These are phyloP conservation scores for Oscarella lobularis DNA, from an alignment of 37 sponge, comb jelly and placozoan species.

Conservation along the genomic window DNA sequence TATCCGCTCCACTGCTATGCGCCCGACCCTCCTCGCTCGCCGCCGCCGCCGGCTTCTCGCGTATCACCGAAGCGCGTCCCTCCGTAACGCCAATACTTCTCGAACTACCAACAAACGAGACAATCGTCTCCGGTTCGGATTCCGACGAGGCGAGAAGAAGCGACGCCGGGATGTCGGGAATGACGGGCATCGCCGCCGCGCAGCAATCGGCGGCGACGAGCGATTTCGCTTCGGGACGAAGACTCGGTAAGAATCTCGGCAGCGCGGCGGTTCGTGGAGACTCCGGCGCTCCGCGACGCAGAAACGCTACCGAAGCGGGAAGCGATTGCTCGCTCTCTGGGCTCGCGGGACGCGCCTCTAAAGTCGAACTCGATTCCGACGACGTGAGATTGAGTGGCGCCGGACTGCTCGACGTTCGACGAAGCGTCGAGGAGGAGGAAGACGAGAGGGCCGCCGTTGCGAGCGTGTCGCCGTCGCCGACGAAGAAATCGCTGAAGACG, in stretches of 20 bases:
- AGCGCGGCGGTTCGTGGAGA: too few relatives aligned
- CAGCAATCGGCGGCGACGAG: too few relatives aligned
- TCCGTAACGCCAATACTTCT: neutral
- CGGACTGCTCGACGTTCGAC: neutral
- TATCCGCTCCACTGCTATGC: constrained; percentile 8
- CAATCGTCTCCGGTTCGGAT: constrained; percentile 5
- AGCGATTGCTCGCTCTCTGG: neutral
- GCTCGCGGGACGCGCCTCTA: neutral
- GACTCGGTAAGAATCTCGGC: too few relatives aligned
- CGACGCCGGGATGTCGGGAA: too few relatives aligned
- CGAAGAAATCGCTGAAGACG: neutral
- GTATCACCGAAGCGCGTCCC: neutral
- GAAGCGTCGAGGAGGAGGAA: neutral
- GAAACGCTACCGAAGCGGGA: neutral
- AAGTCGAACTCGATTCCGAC: neutral
- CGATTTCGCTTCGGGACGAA: too few relatives aligned
- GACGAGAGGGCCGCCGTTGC: neutral
- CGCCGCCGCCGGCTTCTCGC: neutral
- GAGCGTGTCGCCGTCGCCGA: neutral
- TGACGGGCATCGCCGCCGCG: too few relatives aligned
- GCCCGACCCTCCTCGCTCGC: neutral
- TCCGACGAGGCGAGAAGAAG: neutral
- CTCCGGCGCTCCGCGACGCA: too few relatives aligned
- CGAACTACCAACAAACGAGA: neutral
- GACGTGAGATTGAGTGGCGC: neutral